Conservation (phyloP, 2,888 invertebrate species). For the Melipona beecheii region DNA sequence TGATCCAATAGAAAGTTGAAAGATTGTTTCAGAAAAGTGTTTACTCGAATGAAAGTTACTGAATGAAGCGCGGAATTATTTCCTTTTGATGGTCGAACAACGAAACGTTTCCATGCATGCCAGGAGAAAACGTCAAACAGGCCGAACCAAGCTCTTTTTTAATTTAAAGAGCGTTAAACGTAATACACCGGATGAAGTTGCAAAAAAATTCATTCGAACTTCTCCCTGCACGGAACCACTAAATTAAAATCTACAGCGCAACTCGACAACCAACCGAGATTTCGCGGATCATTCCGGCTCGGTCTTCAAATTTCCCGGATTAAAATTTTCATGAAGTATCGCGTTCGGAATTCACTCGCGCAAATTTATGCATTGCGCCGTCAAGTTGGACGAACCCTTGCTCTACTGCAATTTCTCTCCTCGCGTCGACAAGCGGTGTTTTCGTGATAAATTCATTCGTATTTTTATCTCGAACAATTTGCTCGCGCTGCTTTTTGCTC, state of each 20-base stretch:
- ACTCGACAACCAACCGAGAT: not conserved
- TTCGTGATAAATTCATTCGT: not conserved
- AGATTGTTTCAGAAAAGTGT: no score
- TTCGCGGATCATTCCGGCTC: not conserved
- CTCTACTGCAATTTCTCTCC: not conserved
- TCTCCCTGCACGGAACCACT: no score
- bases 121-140: no score
- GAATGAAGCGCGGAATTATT: no score
- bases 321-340: slow-evolving; percentile 1
- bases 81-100: no score
- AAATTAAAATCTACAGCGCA: slow-evolving; percentile 6
- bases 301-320: not conserved
- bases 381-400: not conserved
- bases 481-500: not conserved
- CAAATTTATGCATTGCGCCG: slow-evolving; percentile 21
- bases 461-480: not conserved
- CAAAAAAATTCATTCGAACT: no score
- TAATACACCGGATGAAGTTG: not conserved
- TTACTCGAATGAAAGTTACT: no score
- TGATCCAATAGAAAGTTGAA: no score
- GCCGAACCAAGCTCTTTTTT: not conserved
- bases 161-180: not conserved
- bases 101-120: no score
- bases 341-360: slow-evolving; percentile 8
- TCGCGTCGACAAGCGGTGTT: not conserved